Evolutionary conservation across 30 jellyfish, hydroid and myxozoan genomes (phyloP), one percentile per base, ranked within the genome.

Genomic region (Cassiopea andromeda): DNA sequence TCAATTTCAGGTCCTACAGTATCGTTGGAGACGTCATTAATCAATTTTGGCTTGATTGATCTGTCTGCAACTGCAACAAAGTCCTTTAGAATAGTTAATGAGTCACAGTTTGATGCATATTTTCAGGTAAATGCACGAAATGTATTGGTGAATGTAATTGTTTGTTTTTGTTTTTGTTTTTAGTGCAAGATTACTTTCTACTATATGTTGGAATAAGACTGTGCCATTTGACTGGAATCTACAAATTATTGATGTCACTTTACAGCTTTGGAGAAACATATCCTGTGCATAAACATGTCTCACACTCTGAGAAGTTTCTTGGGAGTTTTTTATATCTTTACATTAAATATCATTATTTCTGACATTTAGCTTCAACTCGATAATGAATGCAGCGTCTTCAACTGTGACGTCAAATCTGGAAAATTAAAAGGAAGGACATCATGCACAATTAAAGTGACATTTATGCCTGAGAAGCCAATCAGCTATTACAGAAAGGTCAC

Each of bases 381-480:
- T 47, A 70, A 69, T 46, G 60, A 69, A 46, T 46, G 57, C 77
- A 94, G 97, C 46, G 96, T 75, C 7, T 94, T 94, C 69, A 85
- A 77, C 1, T 46, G 91, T 14, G 91, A 82, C 38, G 74, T 64
- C 48, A 75, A 82, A 49, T 79, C 90, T 75, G 98, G 98, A 50
- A 46, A 15, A 17, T 54, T 94, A 38, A 73, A 74, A 61, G 87
- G 87, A n/a, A 90, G 90, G 38, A 38, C 96, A 48, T 82, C 97
- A 1, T 50, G 88, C 73, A 85, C 91, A 44, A 75, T 94, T 73
- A 80, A 45, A 46, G 94, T 89, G 61, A 94, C 94, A 27, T 94
- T 94, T 70, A 46, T 3, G 44, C 98, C 98, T 2, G 87, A 83
- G 50, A 66, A 89, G 49, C 94, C 98, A 19, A 94, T 94, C 38